Evolutionary conservation across 2,113 vertebrate genomes (phyloP).

Genomic region (Sceloporus undulatus): DNA sequence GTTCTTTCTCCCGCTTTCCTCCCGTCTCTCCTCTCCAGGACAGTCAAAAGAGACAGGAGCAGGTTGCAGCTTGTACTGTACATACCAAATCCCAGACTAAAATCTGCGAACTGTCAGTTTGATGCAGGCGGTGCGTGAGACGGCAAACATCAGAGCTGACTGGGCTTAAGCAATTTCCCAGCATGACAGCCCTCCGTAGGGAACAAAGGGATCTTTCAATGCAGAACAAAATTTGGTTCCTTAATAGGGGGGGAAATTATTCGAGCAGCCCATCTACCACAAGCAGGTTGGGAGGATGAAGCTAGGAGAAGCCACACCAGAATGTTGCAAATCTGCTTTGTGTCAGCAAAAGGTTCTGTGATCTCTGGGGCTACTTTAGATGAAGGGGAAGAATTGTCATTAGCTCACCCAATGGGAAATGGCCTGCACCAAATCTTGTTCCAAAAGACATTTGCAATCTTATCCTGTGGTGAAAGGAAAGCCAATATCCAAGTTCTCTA

Average conservation of each 20-base stretch:
- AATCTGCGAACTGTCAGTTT: constrained; percentile 64
- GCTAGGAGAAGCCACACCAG: constrained; percentile 20
- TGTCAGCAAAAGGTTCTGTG: neutral
- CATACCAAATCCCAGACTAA: constrained; percentile 41
- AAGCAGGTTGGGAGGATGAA: neutral
- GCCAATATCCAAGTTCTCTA: rapidly evolving
- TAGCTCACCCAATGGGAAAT: rapidly evolving
- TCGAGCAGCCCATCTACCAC: constrained; percentile 35
- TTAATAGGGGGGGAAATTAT: constrained; percentile 55
- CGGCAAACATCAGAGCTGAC: constrained; percentile 70
- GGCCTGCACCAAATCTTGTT: neutral
- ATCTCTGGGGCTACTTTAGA: neutral
- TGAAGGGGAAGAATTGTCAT: too few relatives aligned
- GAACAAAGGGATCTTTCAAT: constrained; percentile 43
- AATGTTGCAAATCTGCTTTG: constrained; percentile 2
- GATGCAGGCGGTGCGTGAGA: constrained; percentile 46
- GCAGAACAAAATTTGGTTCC: constrained; percentile 49
- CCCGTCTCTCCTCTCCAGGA: neutral
- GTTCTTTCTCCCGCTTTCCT: neutral
- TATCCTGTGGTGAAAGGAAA: neutral
- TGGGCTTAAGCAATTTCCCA: constrained; percentile 63
- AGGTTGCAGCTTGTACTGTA: constrained; percentile 53
- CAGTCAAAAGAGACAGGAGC: constrained; percentile 37
- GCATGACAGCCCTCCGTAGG: constrained; percentile 54
- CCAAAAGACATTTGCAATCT: rapidly evolving